Evolutionary conservation across 2,888 invertebrate species (phyloP).

Genomic region (Penaeus monodon): DNA sequence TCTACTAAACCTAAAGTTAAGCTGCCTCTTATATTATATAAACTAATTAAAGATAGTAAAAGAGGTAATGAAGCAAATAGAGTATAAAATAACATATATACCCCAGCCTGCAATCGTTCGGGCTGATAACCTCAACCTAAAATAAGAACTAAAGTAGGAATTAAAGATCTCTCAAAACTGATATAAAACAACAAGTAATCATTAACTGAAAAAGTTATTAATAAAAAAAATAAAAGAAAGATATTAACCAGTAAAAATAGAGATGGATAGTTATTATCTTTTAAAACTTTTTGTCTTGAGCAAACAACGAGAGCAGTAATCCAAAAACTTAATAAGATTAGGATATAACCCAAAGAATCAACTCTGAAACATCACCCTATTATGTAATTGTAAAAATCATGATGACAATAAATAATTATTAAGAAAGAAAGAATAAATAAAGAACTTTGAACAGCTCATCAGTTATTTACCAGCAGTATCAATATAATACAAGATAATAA

Average conservation of each 20-base stretch:
- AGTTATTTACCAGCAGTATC: no score
- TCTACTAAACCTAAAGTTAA: background rate
- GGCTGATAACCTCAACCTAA: constrained; percentile 18
- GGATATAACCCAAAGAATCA: background rate
- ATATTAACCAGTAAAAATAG: background rate
- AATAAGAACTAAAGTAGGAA: constrained; percentile 31
- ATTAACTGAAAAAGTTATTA: background rate
- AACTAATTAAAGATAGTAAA: background rate
- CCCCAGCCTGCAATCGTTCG: constrained; percentile 15
- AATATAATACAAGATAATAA: background rate
- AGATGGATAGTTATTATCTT: background rate
- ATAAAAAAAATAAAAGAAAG: background rate
- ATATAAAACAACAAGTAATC: constrained; percentile 35
- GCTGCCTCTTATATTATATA: background rate
- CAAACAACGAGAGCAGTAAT: background rate
- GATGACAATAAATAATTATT: no score
- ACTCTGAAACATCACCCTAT: background rate
- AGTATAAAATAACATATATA: constrained; percentile 26
- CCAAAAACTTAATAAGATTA: constrained; percentile 12
- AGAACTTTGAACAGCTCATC: no score
- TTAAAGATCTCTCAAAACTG: constrained; percentile 13
- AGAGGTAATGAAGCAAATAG: constrained; percentile 2
- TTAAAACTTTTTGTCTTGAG: background rate
- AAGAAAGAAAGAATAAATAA: no score
- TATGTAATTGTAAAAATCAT: no score